A percentile compares a stretch with the other conserved stretches of the same genome.
Evolutionary conservation across 2,797 vertebrate species (phyloP).

Genomic region (Arrhamphus sclerolepis): DNA sequence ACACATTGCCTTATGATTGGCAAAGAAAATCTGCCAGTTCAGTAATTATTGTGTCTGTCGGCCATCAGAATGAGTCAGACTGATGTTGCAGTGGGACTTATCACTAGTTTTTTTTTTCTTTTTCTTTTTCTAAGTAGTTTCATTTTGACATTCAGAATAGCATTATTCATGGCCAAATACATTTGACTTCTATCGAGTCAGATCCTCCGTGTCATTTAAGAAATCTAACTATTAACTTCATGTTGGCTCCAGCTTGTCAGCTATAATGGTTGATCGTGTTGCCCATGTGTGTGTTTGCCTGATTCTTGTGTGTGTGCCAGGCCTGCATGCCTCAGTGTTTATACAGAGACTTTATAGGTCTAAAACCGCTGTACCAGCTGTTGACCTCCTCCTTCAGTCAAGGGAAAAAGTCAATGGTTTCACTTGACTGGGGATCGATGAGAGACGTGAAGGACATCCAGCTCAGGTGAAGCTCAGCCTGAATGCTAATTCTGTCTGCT

Average conservation of each 20-base stretch:
- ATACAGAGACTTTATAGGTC: conserved; percentile 12
- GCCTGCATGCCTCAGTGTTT: not conserved
- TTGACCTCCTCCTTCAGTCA: conserved; percentile 48
- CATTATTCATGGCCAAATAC: not conserved
- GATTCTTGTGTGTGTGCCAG: not conserved
- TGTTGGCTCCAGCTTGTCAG: conserved; percentile 13
- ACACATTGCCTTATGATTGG: conserved; percentile 17
- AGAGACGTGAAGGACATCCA: conserved; percentile 57
- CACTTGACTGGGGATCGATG: conserved; percentile 61
- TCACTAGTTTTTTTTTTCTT: too few species aligned
- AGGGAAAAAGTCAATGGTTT: conserved; percentile 57
- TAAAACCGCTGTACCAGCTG: conserved; percentile 27
- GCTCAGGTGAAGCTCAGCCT: conserved; percentile 41
- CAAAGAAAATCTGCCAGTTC: conserved; percentile 5
- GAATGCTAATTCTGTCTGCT: conserved; percentile 49
- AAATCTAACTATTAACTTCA: conserved; percentile 11
- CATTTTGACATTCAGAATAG: not conserved
- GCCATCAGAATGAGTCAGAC: not conserved
- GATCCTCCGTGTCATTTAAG: conserved; percentile 5
- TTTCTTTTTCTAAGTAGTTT: not conserved
- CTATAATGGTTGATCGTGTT: not conserved
- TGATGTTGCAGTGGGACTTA: not conserved
- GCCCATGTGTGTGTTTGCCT: not conserved
- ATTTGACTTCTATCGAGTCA: not conserved
- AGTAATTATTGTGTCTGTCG: not conserved